Evolutionary conservation across 2,113 vertebrate genomes (phyloP).

Genomic region (Psilopsiagon aurifrons): DNA sequence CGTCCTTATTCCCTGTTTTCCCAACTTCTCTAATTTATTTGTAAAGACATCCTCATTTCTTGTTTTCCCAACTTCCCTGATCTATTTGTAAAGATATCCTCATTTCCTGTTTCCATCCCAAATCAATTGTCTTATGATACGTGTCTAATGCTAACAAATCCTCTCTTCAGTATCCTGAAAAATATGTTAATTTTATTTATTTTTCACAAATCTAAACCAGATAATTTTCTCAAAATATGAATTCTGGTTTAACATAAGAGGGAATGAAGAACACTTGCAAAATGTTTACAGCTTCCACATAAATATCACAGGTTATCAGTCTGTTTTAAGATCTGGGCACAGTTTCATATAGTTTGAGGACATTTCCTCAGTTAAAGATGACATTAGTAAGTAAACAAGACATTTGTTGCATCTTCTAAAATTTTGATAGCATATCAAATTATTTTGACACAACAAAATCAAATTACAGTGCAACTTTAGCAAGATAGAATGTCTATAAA

Average conservation of each 20-base stretch:
- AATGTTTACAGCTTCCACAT: not conserved
- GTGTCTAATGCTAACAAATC: not conserved
- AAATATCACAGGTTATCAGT: not conserved
- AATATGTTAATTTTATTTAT: not conserved
- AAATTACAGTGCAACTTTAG: not conserved
- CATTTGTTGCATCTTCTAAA: not conserved
- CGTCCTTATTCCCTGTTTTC: not conserved
- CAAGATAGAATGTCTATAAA: not conserved
- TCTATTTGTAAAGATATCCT: not conserved
- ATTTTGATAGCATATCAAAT: not conserved
- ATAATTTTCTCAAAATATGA: not conserved
- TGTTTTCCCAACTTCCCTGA: not conserved
- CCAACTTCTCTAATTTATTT: too few species aligned
- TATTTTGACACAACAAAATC: not conserved
- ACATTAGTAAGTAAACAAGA: not conserved
- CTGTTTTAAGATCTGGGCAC: not conserved
- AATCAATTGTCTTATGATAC: not conserved
- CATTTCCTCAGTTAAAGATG: not conserved
- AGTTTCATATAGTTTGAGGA: not conserved
- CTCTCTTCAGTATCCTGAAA: not conserved
- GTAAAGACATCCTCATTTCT: too few species aligned
- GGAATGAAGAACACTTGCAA: not conserved
- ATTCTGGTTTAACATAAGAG: not conserved
- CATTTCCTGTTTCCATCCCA: not conserved
- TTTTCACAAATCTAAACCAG: not conserved